Evolutionary conservation across 2,888 invertebrate species (phyloP).

Genomic region (Sclerodermus sp.): DNA sequence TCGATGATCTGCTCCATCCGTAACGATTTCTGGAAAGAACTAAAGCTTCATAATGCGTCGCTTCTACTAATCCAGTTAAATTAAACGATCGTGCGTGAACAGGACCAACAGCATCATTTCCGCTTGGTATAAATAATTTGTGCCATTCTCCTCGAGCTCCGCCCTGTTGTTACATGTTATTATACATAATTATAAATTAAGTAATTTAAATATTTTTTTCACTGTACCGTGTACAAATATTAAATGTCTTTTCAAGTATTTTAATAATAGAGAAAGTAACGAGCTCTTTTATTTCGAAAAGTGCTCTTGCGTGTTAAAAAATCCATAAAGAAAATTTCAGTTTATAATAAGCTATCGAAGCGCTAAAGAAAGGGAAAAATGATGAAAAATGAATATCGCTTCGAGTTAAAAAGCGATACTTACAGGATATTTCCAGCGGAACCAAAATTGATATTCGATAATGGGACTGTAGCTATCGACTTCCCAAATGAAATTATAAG

Average conservation of each 20-base stretch:
- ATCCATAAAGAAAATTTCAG: too few species aligned
- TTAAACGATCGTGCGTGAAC: conserved; percentile 78
- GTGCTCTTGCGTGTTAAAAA: too few species aligned
- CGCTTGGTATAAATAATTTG: conserved; percentile 68
- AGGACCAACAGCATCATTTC: conserved; percentile 62
- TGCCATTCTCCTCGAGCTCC: conserved; percentile 61
- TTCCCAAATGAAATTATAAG: conserved; percentile 79
- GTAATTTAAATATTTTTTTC: background rate
- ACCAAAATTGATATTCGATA: conserved; percentile 68
- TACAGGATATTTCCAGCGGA: conserved; percentile 51
- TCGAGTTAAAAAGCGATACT: too few species aligned
- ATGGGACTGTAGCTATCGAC: conserved; percentile 81
- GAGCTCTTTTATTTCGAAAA: too few species aligned
- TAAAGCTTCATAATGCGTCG: conserved; percentile 76
- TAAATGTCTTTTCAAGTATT: too few species aligned
- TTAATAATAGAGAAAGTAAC: too few species aligned
- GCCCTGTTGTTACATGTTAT: too few species aligned
- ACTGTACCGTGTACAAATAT: too few species aligned
- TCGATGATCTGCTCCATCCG: conserved; percentile 82
- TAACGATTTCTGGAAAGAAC: conserved; percentile 80
- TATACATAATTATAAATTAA: background rate
- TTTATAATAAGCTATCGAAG: too few species aligned
- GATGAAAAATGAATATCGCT: background rate
- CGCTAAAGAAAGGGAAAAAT: background rate
- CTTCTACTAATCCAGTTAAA: conserved; percentile 72